Percentiles rank a stretch among this genome's conserved stretches.
phyloP scores from a whole-genome alignment of 2,888 invertebrate species.

The Plemyria rubiginata region DNA sequence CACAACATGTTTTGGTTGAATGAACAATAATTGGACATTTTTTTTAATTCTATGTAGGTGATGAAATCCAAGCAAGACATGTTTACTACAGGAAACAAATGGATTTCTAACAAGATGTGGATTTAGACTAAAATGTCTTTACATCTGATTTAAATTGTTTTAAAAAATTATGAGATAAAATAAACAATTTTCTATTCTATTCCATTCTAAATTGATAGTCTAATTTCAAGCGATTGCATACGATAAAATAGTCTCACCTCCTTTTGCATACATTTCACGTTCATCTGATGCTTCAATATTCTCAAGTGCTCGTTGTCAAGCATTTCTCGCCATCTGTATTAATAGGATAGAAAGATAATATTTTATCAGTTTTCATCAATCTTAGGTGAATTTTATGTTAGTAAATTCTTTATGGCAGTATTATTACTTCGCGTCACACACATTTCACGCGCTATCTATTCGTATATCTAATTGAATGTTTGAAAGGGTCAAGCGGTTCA shows the following conservation, averaged over 20 bases:
- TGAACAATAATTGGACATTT: background rate
- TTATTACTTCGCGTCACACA: slow-evolving; percentile 13
- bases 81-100: background rate
- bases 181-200: too few relatives aligned
- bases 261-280: slow-evolving; percentile 66
- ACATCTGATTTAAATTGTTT: background rate
- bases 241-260: slow-evolving; percentile 58
- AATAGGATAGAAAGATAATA: background rate
- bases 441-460: slow-evolving; percentile 19
- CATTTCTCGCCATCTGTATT: slow-evolving; percentile 75
- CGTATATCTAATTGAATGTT: slow-evolving; percentile 35
- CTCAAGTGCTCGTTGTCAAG: slow-evolving; percentile 70
- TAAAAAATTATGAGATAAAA: too few relatives aligned
- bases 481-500: slow-evolving; percentile 37
- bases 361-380: slow-evolving; percentile 5
- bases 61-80: slow-evolving; percentile 1
- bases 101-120: slow-evolving; percentile 5
- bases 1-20: slow-evolving; percentile 16
- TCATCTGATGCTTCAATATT: slow-evolving; percentile 75
- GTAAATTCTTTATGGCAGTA: slow-evolving; percentile 13
- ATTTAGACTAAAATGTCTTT: slow-evolving; percentile 22
- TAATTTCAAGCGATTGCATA: slow-evolving; percentile 27
- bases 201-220: slow-evolving; percentile 20
- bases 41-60: background rate
- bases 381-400: slow-evolving; percentile 6